Evolutionary conservation across 2,113 vertebrate species (phyloP).

Genomic region (Pimephales promelas): DNA sequence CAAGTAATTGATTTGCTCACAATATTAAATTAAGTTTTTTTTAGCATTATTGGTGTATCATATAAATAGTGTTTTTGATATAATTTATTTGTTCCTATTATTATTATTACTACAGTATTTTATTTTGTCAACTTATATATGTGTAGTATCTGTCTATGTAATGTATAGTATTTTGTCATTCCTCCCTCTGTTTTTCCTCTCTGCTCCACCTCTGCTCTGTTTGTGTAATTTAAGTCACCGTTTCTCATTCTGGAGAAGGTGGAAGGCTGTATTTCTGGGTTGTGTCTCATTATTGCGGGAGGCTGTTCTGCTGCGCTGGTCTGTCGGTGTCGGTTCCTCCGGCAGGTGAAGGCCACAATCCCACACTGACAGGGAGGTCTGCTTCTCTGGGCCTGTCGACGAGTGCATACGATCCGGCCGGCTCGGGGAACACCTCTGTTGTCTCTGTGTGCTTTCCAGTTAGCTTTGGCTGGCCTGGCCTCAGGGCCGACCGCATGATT

Average conservation of each 20-base stretch:
- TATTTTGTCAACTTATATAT: not conserved
- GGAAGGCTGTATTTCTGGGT: conserved; percentile 4
- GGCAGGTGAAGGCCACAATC: conserved; percentile 31
- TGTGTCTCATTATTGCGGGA: conserved; percentile 3
- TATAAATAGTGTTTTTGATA: too few relatives aligned
- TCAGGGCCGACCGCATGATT: conserved; percentile 39
- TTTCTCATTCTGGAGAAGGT: not conserved
- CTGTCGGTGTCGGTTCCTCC: not conserved
- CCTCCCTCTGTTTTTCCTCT: conserved; percentile 1
- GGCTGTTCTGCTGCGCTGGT: not conserved
- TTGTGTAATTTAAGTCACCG: not conserved
- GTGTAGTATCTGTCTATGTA: not conserved
- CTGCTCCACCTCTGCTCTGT: not conserved
- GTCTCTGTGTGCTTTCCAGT: conserved; percentile 44
- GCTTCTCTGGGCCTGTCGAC: conserved; percentile 19
- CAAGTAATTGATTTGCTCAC: not conserved
- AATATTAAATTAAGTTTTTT: not conserved
- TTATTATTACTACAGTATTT: not conserved
- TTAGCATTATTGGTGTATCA: not conserved
- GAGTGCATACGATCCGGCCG: conserved; percentile 10
- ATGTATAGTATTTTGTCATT: not conserved
- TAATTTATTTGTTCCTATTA: too few relatives aligned
- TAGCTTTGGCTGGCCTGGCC: conserved; percentile 42
- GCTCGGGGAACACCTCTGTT: conserved; percentile 17
- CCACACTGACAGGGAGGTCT: conserved; percentile 19